These are phyloP conservation scores for Yponomeuta cagnagella DNA, from an alignment of 2,888 invertebrate genomes.

Conservation along the genomic window DNA sequence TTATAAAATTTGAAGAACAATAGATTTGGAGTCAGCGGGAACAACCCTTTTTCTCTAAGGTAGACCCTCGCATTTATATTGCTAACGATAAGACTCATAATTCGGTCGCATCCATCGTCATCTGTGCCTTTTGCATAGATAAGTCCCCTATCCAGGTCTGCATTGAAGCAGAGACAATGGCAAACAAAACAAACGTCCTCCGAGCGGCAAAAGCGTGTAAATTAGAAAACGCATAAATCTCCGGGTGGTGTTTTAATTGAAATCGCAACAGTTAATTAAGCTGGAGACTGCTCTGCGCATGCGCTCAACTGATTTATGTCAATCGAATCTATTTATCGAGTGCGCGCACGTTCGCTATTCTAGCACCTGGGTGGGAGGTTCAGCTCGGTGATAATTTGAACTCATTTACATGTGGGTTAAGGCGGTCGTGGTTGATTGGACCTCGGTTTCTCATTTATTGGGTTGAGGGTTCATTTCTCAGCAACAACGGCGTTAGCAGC, in stretches of 20 bases:
- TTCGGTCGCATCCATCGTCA: too few relatives aligned
- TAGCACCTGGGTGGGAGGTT: slow-evolving; percentile 20
- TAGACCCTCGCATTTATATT: too few relatives aligned
- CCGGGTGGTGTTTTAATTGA: slow-evolving; percentile 68
- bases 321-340: slow-evolving; percentile 51
- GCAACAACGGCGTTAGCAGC: too few relatives aligned
- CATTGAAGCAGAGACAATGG: neutral
- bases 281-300: slow-evolving; percentile 47
- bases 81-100: too few relatives aligned
- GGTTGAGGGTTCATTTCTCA: too few relatives aligned
- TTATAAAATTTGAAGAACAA: too few relatives aligned
- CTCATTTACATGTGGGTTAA: slow-evolving; percentile 6
- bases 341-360: slow-evolving; percentile 33
- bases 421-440: too few relatives aligned
- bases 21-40: too few relatives aligned
- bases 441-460: too few relatives aligned
- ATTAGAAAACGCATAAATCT: slow-evolving; percentile 64
- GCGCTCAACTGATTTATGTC: slow-evolving; percentile 57
- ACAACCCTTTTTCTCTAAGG: too few relatives aligned
- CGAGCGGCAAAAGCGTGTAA: slow-evolving; percentile 45
- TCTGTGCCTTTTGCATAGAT: too few relatives aligned
- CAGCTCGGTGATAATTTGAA: slow-evolving; percentile 14
- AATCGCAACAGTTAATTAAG: slow-evolving; percentile 64
- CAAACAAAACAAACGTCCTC: neutral
- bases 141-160: neutral